These are phyloP conservation scores for Lasiurus cinereus DNA, from an alignment of 2,113 vertebrate species.

Conservation along the genomic window DNA sequence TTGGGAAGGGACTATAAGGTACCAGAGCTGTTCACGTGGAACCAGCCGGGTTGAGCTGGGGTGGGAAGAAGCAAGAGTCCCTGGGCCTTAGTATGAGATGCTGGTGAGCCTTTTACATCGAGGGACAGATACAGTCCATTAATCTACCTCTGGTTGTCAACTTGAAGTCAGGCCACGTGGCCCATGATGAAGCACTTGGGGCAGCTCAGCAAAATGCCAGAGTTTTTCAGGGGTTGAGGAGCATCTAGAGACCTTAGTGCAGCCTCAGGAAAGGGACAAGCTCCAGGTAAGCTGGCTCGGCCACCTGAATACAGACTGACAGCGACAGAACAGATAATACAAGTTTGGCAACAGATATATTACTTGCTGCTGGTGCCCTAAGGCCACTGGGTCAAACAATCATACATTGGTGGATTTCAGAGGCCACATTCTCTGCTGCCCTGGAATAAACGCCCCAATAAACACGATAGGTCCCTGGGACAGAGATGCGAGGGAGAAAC, in stretches of 20 bases:
- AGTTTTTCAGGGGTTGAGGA: not conserved
- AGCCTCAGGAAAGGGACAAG: not conserved
- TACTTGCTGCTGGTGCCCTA: not conserved
- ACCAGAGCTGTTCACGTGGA: not conserved
- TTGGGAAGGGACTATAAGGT: not conserved
- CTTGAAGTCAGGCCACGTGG: not conserved
- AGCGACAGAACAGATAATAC: not conserved
- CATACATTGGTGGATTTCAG: not conserved
- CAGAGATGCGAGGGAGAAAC: not conserved
- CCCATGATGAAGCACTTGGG: not conserved
- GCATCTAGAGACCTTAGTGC: not conserved
- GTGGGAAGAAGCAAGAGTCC: not conserved
- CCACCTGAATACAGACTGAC: not conserved
- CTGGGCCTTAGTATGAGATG: not conserved
- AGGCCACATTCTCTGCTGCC: not conserved
- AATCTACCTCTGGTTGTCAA: not conserved
- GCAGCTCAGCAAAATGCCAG: not conserved
- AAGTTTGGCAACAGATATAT: not conserved
- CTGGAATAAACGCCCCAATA: no score
- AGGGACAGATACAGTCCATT: not conserved
- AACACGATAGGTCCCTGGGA: not conserved
- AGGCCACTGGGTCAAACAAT: not conserved
- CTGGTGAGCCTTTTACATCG: not conserved
- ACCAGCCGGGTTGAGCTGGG: not conserved
- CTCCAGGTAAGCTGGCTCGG: not conserved